Evolutionary conservation across 2,888 invertebrate species (phyloP).

Genomic region (Drosophila glabriapex): DNA sequence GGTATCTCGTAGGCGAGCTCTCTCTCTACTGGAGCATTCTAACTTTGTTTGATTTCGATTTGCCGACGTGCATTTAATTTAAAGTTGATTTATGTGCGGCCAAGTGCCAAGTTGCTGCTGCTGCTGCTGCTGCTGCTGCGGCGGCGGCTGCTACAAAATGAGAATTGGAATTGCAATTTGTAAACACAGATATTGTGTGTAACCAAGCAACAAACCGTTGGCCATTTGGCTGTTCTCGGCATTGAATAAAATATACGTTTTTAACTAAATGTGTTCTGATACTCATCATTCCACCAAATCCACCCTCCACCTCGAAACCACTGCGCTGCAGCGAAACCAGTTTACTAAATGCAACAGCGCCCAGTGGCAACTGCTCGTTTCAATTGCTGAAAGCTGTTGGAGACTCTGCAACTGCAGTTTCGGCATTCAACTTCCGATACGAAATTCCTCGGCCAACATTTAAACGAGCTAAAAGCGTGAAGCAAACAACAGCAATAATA

Average conservation of each 20-base stretch:
- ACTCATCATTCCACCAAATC: slow-evolving; percentile 35
- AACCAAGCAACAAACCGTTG: background rate
- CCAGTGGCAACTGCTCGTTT: background rate
- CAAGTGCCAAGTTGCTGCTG: slow-evolving; percentile 14
- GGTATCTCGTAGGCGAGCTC: background rate
- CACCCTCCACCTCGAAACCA: background rate
- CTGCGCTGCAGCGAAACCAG: background rate
- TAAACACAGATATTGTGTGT: slow-evolving; percentile 64
- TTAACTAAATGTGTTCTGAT: slow-evolving; percentile 1
- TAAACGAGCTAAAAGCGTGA: slow-evolving; percentile 5
- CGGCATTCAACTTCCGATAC: slow-evolving; percentile 2
- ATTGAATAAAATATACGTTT: slow-evolving; percentile 38
- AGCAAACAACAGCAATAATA: slow-evolving; percentile 17
- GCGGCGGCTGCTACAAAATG: slow-evolving; percentile 25
- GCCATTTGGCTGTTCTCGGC: slow-evolving; percentile 27
- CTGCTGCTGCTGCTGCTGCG: background rate
- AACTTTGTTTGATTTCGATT: slow-evolving; percentile 32
- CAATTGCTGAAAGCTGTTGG: slow-evolving; percentile 19
- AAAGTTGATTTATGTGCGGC: slow-evolving; percentile 73
- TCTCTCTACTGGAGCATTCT: background rate
- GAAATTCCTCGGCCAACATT: slow-evolving; percentile 28
- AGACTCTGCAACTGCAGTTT: background rate
- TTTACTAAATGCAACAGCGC: background rate
- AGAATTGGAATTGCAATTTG: slow-evolving; percentile 68
- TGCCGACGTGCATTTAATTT: slow-evolving; percentile 65